A percentile compares a stretch with the other conserved stretches of the same genome.
These are phyloP conservation scores for silkworm (Bombyx mori) DNA, from an alignment of 1,140 invertebrate genomes.

Conservation along the genomic window DNA sequence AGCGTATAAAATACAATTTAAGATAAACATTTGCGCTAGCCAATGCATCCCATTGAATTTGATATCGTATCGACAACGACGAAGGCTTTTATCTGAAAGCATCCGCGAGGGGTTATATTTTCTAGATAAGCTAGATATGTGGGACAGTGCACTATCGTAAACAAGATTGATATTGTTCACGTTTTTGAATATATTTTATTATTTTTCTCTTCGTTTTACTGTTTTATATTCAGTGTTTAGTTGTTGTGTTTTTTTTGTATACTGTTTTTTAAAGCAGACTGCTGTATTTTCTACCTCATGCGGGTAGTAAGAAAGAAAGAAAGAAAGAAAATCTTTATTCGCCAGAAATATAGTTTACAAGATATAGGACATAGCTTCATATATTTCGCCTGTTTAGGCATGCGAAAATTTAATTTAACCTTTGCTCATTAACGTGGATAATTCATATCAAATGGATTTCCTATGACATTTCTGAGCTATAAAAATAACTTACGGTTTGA, in stretches of 20 bases:
- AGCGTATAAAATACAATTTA: too few relatives aligned
- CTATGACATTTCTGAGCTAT: neutral
- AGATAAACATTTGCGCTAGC: too few relatives aligned
- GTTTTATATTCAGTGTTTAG: neutral
- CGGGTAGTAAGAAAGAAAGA: neutral
- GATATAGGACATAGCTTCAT: too few relatives aligned
- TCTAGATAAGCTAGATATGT: conserved; percentile 18
- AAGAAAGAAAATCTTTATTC: too few relatives aligned
- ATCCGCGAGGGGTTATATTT: conserved; percentile 10
- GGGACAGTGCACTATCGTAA: conserved; percentile 15
- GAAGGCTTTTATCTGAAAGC: too few relatives aligned
- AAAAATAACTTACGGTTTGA: too few relatives aligned
- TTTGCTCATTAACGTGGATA: neutral
- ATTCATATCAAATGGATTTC: neutral
- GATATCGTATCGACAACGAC: too few relatives aligned
- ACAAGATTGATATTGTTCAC: conserved; percentile 8
- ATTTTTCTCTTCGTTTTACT: neutral
- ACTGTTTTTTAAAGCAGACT: neutral
- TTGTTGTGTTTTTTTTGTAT: neutral
- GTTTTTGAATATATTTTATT: neutral
- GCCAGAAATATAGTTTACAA: too few relatives aligned
- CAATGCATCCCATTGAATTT: too few relatives aligned
- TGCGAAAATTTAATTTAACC: neutral
- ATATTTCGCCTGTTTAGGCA: too few relatives aligned
- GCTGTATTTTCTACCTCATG: neutral